Percentiles rank a stretch among this genome's conserved stretches.
Conservation (phyloP, 2,888 invertebrate genomes). For the Tetragonula carbonaria region DNA sequence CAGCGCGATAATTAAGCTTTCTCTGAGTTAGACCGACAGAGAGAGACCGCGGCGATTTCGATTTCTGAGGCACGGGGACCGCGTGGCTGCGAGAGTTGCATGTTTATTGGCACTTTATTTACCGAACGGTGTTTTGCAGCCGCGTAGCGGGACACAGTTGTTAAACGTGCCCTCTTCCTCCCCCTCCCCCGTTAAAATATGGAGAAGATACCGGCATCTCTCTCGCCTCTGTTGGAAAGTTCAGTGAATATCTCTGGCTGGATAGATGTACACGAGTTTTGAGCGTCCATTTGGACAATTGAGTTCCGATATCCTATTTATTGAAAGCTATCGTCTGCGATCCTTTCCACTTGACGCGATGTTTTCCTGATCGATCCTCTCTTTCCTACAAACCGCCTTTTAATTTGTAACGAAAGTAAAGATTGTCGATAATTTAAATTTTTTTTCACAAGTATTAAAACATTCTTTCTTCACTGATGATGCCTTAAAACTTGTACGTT, state of each 20-base stretch:
- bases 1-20: conserved; percentile 51
- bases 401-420: too few species aligned
- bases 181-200: conserved; percentile 12
- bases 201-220: conserved; percentile 10
- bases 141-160: conserved; percentile 27
- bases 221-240: conserved; percentile 20
- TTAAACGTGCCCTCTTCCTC: neutral
- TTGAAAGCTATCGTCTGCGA: neutral
- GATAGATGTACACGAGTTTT: neutral
- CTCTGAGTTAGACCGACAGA: conserved; percentile 36
- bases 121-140: conserved; percentile 3
- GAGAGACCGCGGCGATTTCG: conserved; percentile 12
- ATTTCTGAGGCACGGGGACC: conserved; percentile 24
- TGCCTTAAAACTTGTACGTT: too few species aligned
- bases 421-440: too few species aligned
- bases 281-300: conserved; percentile 13
- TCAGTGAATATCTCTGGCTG: neutral
- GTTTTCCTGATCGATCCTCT: neutral
- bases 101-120: conserved; percentile 45
- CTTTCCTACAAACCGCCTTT: neutral
- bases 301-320: conserved; percentile 7
- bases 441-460: too few species aligned
- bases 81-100: conserved; percentile 26
- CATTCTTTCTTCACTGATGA: too few species aligned
- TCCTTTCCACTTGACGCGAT: neutral